A percentile compares a stretch with the other conserved stretches of the same genome.
Evolutionary conservation across 1,140 invertebrate species (phyloP).

Genomic region (Hydropsyche tenuis): DNA sequence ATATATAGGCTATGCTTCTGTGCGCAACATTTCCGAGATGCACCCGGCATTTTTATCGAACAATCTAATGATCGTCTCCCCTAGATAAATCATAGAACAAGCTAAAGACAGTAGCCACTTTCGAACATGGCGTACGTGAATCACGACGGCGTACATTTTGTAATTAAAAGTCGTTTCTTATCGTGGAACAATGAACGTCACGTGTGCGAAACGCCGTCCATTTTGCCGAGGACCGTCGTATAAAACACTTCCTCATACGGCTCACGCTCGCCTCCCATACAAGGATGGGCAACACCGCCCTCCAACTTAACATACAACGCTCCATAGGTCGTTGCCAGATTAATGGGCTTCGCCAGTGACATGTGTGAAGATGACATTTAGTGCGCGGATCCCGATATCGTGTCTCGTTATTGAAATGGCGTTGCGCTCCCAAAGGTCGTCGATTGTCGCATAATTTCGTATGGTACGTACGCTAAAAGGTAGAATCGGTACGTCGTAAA

Average conservation of each 20-base stretch:
- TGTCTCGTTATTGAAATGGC: conserved; percentile 2
- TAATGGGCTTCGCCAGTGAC: conserved; percentile 42
- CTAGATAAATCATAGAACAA: no score
- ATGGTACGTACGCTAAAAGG: no score
- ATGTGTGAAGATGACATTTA: conserved; percentile 49
- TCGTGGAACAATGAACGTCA: conserved; percentile 37
- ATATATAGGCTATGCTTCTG: no score
- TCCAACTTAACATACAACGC: no score
- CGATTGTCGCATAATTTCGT: no score
- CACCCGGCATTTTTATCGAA: no score
- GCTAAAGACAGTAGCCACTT: no score
- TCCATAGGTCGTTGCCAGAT: conserved; percentile 19
- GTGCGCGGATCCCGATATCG: conserved; percentile 24
- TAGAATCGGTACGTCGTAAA: no score
- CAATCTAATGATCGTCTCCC: no score
- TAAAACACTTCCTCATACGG: conserved; percentile 18
- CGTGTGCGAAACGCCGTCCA: conserved; percentile 22
- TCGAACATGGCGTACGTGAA: neutral
- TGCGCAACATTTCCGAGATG: no score
- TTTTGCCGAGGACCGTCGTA: conserved; percentile 2
- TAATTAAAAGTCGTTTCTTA: conserved; percentile 12
- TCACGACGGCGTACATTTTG: conserved; percentile 15
- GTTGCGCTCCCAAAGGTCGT: no score
- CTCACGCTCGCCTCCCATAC: conserved; percentile 24
- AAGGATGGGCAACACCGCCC: no score